Evolutionary conservation across 1,140 invertebrate genomes (phyloP).

Genomic region (Kradibia gibbosae): DNA sequence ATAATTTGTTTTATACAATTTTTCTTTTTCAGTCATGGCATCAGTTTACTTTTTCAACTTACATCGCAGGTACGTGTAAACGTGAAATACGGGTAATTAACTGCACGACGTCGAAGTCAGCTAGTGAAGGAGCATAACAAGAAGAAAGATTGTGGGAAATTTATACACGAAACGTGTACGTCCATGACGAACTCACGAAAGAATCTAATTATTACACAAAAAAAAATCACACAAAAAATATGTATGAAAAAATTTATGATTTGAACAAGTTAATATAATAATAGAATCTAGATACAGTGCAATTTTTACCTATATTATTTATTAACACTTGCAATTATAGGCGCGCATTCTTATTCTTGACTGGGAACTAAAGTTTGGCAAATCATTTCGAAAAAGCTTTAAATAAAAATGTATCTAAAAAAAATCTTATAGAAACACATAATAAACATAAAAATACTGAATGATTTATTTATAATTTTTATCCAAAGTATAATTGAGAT

Average conservation of each 20-base stretch:
- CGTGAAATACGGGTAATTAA: conserved; percentile 61
- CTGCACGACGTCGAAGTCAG: conserved; percentile 57
- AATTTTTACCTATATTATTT: neutral
- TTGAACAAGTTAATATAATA: conserved; percentile 11
- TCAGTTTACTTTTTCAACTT: conserved; percentile 34
- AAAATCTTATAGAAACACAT: too few relatives aligned
- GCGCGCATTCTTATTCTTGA: neutral
- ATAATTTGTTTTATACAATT: neutral
- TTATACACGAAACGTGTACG: conserved; percentile 54
- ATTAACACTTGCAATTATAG: neutral
- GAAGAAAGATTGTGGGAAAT: conserved; percentile 55
- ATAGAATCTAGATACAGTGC: neutral
- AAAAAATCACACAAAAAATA: neutral
- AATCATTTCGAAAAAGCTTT: too few relatives aligned
- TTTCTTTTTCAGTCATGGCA: conserved; percentile 37
- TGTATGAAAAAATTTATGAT: neutral
- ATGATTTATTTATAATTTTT: neutral
- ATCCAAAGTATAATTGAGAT: neutral
- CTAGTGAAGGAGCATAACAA: conserved; percentile 36
- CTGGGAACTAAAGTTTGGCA: neutral
- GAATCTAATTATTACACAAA: conserved; percentile 54
- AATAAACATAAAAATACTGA: neutral
- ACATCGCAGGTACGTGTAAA: conserved; percentile 55
- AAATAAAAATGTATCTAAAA: too few relatives aligned
- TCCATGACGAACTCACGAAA: conserved; percentile 56